Conservation (phyloP, 2,888 invertebrate genomes). For the Clusia tigrina region DNA sequence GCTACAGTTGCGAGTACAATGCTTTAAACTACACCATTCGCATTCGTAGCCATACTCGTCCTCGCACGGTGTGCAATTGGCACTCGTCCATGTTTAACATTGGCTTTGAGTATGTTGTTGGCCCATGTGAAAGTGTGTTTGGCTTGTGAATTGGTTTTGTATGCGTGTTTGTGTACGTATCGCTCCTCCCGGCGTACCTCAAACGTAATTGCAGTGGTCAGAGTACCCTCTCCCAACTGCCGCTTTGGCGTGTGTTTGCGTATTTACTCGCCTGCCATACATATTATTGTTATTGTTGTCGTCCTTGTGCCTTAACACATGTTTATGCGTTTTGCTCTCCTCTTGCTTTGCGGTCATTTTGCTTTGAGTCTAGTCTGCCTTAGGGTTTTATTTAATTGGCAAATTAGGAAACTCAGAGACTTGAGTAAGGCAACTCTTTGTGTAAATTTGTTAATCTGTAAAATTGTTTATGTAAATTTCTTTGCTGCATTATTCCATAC, state of each 20-base stretch:
- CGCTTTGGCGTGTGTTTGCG: neutral
- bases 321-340: neutral
- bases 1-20: no score
- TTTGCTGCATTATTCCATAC: no score
- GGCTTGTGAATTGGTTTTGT: no score
- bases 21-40: no score
- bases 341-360: neutral
- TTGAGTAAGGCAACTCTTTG: neutral
- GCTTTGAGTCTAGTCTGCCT: neutral
- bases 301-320: neutral
- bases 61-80: no score
- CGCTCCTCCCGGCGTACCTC: slow-evolving; percentile 1
- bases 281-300: neutral
- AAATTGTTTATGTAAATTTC: slow-evolving; percentile 7
- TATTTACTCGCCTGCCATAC: neutral
- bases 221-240: no score
- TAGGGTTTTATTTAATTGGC: neutral
- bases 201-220: neutral
- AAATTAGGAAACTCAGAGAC: slow-evolving; percentile 1
- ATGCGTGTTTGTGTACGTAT: neutral
- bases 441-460: slow-evolving; percentile 7
- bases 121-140: no score
- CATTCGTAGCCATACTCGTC: no score
- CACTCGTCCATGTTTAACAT: no score
- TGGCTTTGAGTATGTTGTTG: no score